A percentile compares a stretch with the other conserved stretches of the same genome.
Evolutionary conservation across 92 coral and sea anemone genomes (phyloP).

Genomic region (Meandrina meandrites): DNA sequence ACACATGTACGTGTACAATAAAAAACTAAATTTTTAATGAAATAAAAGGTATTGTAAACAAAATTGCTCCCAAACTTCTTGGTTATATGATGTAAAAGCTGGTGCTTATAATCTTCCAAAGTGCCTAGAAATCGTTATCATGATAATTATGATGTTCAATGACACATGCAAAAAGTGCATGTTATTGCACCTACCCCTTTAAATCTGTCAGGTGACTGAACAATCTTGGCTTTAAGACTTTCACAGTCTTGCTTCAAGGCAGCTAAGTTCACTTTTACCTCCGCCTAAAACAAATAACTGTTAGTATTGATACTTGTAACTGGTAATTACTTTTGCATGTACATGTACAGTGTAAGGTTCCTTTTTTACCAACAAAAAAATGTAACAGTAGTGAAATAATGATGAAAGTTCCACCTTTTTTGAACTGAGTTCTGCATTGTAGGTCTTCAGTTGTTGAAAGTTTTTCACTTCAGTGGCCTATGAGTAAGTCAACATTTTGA

Average conservation of each 20-base stretch:
- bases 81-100: too few species aligned
- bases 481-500: background rate
- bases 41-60: background rate
- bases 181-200: constrained; percentile 69
- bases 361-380: background rate
- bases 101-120: too few species aligned
- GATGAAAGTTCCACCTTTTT: constrained; percentile 67
- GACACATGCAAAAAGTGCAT: background rate
- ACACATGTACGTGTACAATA: too few species aligned
- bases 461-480: constrained; percentile 79
- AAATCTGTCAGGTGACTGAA: constrained; percentile 91
- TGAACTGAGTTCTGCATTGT: constrained; percentile 79
- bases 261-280: constrained; percentile 73
- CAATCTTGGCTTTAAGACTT: constrained; percentile 81
- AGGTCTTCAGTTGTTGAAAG: constrained; percentile 73
- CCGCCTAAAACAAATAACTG: constrained; percentile 67
- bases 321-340: too few species aligned
- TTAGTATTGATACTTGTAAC: too few species aligned
- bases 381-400: background rate
- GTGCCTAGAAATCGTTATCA: too few species aligned
- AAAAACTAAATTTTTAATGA: too few species aligned
- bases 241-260: constrained; percentile 80
- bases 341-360: too few species aligned
- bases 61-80: too few species aligned
- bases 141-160: too few species aligned